Percentiles rank a stretch among this genome's conserved stretches.
phyloP scores from a whole-genome alignment of 2,797 vertebrate genomes.

The Pseudopleuronectes americanus region DNA sequence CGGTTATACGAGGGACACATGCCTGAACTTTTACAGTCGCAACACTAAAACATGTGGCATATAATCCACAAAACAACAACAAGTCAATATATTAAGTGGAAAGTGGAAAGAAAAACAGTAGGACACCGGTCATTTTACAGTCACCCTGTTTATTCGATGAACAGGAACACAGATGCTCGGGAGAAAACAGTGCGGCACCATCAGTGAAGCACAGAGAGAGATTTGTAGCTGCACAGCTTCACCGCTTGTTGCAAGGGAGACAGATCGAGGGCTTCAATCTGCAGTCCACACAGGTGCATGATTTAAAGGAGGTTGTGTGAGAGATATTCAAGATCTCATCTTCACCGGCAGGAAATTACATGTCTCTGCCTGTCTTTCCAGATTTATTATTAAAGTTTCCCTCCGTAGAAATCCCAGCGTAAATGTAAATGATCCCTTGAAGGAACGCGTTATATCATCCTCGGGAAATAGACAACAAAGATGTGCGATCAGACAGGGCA shows the following conservation, averaged over 20 bases:
- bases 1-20: no score
- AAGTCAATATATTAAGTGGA: background rate
- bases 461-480: slow-evolving; percentile 17
- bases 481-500: slow-evolving; percentile 23
- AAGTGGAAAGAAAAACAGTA: background rate
- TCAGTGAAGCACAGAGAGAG: slow-evolving; percentile 26
- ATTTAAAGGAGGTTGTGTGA: slow-evolving; percentile 35
- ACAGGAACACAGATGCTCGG: slow-evolving; percentile 16
- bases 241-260: slow-evolving; percentile 22
- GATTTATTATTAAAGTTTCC: slow-evolving; percentile 36
- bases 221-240: slow-evolving; percentile 36
- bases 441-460: slow-evolving; percentile 13
- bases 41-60: background rate
- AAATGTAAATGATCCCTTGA: slow-evolving; percentile 38
- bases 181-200: slow-evolving; percentile 9
- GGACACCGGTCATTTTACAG: slow-evolving; percentile 6
- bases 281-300: slow-evolving; percentile 37
- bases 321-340: slow-evolving; percentile 32
- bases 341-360: slow-evolving; percentile 25
- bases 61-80: background rate
- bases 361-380: slow-evolving; percentile 12
- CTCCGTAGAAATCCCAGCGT: slow-evolving; percentile 6
- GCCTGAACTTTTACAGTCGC: no score
- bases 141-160: slow-evolving; percentile 23
- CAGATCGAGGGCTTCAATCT: slow-evolving; percentile 30